Base-by-base conservation (phyloP, 2,888 invertebrate species). In the Sinhomidia bicolor region DNA sequence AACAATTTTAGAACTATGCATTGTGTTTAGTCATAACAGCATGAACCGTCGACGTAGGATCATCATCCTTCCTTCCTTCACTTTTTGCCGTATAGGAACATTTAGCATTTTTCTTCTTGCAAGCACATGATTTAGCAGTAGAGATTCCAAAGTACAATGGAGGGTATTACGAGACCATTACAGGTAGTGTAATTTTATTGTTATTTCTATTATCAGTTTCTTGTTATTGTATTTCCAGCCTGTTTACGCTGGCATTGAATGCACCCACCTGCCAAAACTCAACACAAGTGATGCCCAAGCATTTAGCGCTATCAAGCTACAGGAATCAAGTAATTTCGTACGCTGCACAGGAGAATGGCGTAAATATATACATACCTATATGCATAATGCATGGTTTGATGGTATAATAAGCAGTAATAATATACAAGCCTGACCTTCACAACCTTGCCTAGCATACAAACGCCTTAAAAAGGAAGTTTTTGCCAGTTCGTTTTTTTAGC, bases 201-300 rank as follows among this genome's bases (percentile, higher is more conserved):
- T 26, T 74, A 14, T 71, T 82, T n/a, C 79, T 32, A 65, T 41
- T 4, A 26, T 74, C 74, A 17, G 26, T 71, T n/a, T 23, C 36
- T 10, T 83, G 54, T 44, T n/a, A n/a, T n/a, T 60, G 23, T 65
- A n/a, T 85, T 85, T 85, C 85, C 85, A 85, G 85, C 78, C 85
- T 85, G 85, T 85, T 85, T 85, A 36, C 78, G 78, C 20, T 78
- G 65, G 26, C 85, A 85, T 78, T 85, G 85, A 85, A 78, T 51
- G 23, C 47, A 29, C 29, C 60, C 62, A 36, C 36, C 65, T 65
- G 65, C 65, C 36, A 65, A 60, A 60, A 60, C 26, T 60, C 23
- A n/a, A 1, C 14, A 65, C 3, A 36, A n/a, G 36, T 36, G 32
- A 26, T n/a, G 26, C 4, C 9, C 17, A 60, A 26, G 14, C 57